These are phyloP conservation scores for Mesaphorura yosii DNA, from an alignment of 1,140 invertebrate genomes.

Conservation along the genomic window DNA sequence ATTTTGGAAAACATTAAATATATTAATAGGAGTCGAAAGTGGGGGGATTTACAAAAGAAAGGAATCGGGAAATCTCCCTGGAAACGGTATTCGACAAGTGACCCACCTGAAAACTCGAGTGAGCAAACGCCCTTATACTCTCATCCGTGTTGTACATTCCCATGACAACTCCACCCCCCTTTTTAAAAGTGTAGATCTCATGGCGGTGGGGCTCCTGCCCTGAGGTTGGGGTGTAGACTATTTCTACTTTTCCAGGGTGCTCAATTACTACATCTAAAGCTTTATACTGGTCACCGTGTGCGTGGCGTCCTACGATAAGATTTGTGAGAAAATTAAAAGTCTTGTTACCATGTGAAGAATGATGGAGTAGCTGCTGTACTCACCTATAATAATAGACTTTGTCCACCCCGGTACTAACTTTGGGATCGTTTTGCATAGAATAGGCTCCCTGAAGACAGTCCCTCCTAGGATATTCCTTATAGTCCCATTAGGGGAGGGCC, in stretches of 20 bases:
- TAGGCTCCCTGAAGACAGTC: conserved; percentile 81
- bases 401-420: conserved; percentile 76
- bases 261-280: conserved; percentile 67
- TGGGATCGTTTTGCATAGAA: conserved; percentile 77
- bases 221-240: conserved; percentile 50
- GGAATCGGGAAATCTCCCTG: conserved; percentile 3
- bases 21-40: too few relatives aligned
- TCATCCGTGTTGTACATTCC: conserved; percentile 81
- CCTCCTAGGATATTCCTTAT: conserved; percentile 83
- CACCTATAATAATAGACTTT: conserved; percentile 51
- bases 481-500: conserved; percentile 80
- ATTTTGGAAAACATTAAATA: too few relatives aligned
- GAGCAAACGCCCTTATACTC: conserved; percentile 68
- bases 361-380: too few relatives aligned
- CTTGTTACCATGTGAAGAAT: too few relatives aligned
- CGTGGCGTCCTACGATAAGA: conserved; percentile 74
- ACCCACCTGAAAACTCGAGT: conserved; percentile 61
- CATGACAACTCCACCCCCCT: conserved; percentile 57
- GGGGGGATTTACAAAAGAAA: too few relatives aligned
- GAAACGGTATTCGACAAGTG: not conserved
- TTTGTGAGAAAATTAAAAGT: conserved; percentile 45
- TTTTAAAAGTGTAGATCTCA: conserved; percentile 60
- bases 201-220: conserved; percentile 45
- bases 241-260: conserved; percentile 56
- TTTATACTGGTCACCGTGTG: conserved; percentile 84